Percentiles rank a stretch among this genome's conserved stretches.
Conservation (phyloP, 30 jellyfish, hydroid and myxozoan species). For the Chrysaora quinquecirrha region DNA sequence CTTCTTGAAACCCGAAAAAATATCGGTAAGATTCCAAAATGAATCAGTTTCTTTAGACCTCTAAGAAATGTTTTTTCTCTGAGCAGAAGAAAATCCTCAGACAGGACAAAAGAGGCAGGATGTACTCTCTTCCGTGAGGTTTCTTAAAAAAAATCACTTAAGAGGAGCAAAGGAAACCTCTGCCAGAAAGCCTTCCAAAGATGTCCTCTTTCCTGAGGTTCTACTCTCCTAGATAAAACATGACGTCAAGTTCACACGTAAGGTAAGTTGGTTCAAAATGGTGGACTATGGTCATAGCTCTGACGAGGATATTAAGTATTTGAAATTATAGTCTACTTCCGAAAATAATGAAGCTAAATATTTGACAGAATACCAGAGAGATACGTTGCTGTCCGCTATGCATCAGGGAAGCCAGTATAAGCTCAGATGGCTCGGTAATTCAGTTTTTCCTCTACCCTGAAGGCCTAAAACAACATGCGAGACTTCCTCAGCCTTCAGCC, state of each 20-base stretch:
- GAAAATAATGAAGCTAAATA: not conserved
- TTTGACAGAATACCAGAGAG: not conserved
- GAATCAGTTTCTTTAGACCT: too few species aligned
- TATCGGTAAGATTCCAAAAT: too few species aligned
- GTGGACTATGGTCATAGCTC: not conserved
- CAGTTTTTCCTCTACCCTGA: not conserved
- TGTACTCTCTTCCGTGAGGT: not conserved
- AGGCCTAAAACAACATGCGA: not conserved
- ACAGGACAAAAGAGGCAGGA: too few species aligned
- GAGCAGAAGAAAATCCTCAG: too few species aligned
- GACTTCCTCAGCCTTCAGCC: not conserved
- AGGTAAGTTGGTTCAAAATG: not conserved
- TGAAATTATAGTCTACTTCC: not conserved
- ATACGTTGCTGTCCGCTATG: not conserved
- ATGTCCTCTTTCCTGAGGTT: not conserved
- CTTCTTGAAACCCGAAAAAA: too few species aligned
- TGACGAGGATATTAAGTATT: not conserved
- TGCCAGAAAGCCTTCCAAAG: not conserved
- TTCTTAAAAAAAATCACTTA: not conserved
- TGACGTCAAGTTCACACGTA: not conserved
- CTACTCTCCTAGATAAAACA: not conserved
- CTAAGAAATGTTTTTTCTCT: too few species aligned
- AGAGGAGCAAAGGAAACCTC: not conserved
- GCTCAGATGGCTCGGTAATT: not conserved
- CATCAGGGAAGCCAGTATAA: not conserved